Conservation (phyloP, 2,113 vertebrate species). For the Microtus ochrogaster region DNA sequence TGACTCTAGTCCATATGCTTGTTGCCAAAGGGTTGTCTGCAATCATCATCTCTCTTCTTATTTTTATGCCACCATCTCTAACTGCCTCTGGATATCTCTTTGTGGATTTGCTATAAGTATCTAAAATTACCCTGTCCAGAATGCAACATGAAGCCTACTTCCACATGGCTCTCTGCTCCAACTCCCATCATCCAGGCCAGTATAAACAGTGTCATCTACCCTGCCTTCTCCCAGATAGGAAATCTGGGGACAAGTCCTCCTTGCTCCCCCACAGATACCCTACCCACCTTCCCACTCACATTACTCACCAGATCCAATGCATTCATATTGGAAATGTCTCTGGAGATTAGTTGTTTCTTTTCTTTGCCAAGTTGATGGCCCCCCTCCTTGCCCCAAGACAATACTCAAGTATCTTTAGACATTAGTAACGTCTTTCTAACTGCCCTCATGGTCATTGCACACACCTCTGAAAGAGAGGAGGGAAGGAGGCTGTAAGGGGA, state of each 20-base stretch:
- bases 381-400: neutral
- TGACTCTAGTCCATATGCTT: neutral
- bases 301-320: neutral
- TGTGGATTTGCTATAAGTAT: neutral
- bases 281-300: neutral
- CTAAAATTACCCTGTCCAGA: constrained; percentile 35
- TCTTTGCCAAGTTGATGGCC: neutral
- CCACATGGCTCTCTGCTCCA: neutral
- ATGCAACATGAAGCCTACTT: neutral
- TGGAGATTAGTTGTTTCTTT: neutral
- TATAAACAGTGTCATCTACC: neutral
- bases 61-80: constrained; percentile 7
- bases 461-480: neutral
- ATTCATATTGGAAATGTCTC: neutral
- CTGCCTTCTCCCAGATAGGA: neutral
- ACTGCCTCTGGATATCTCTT: neutral
- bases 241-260: neutral
- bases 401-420: neutral
- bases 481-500: neutral
- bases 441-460: neutral
- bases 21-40: neutral
- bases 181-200: neutral
- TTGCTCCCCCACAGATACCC: neutral
- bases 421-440: neutral
- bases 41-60: neutral